Base-by-base conservation (phyloP, 2,888 invertebrate genomes). In the Ennomos erosarius region DNA sequence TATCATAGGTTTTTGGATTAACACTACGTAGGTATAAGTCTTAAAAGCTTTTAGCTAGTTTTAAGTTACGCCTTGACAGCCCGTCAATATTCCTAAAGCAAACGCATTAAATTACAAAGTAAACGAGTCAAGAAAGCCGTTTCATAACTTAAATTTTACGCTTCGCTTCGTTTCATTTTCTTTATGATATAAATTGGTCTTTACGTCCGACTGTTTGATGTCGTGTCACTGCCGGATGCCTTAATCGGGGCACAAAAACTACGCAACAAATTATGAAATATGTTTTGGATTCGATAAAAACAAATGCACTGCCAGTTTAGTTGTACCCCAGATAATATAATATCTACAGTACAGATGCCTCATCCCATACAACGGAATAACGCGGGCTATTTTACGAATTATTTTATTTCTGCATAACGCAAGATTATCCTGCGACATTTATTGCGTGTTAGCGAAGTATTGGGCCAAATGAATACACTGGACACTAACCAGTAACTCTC, bases 51-150 rank as follows among this genome's bases (percentile, higher is more conserved):
- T 43, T 43, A 11, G 9, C 9, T 16, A 13, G 26, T 16, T 43
- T 16, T 4, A 43, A 13, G 26, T 16, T 43, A 43, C 42, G 39
- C n/a, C 33, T 1, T 44, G 35, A 9, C 35, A 45, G 9, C 9
- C 45, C 34, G 35, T 45, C 43, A 43, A 33, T 43, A 42, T n/a
- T 10, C 1, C 44, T 12, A 34, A 46, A 6, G 11, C 39, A n/a
- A 1, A 9, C 2, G 40, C 10, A 33, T 50, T 53, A 44, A 47
- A 54, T 55, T 61, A 49, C 53, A 37, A 10, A 54, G 51, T 50
- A 54, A 60, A 13, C 45, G 48, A 44, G 55, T 51, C 66, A 65
- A 56, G 66, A 66, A 66, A 67, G 61, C 51, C 38, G 53, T 68
- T 63, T 67, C 66, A 59, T 67, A 65, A 65, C 58, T 50, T 11